Percentiles rank a stretch among this genome's conserved stretches.
Evolutionary conservation across 2,888 invertebrate species (phyloP).

Genomic region (Aphelenchoides bicaudatus): DNA sequence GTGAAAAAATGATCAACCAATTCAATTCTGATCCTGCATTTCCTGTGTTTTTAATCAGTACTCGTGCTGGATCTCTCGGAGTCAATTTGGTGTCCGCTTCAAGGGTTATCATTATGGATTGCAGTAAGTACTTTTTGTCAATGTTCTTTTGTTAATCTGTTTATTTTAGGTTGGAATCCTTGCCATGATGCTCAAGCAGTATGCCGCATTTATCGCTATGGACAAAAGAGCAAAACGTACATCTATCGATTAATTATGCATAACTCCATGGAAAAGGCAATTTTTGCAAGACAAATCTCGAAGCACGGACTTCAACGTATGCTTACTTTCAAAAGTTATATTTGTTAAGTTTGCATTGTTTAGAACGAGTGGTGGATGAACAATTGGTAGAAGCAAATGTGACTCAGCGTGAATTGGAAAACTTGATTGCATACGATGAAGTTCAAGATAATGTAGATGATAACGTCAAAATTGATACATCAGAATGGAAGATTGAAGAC

Average conservation of each 20-base stretch:
- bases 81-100: slow-evolving; percentile 88
- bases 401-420: slow-evolving; percentile 67
- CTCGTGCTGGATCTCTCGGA: slow-evolving; percentile 68
- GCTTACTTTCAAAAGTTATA: slow-evolving; percentile 17
- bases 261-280: slow-evolving; percentile 92
- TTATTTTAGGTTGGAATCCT: slow-evolving; percentile 99
- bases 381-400: slow-evolving; percentile 84
- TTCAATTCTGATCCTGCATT: slow-evolving; percentile 84
- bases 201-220: slow-evolving; percentile 67
- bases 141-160: too few relatives aligned
- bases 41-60: slow-evolving; percentile 88
- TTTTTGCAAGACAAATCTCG: slow-evolving; percentile 94
- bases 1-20: slow-evolving; percentile 91
- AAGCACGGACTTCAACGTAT: slow-evolving; percentile 86
- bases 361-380: slow-evolving; percentile 92
- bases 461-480: slow-evolving; percentile 28
- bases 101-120: slow-evolving; percentile 92
- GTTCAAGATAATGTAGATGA: slow-evolving; percentile 40
- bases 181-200: slow-evolving; percentile 81
- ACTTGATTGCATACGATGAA: slow-evolving; percentile 65
- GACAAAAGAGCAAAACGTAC: slow-evolving; percentile 87
- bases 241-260: slow-evolving; percentile 88
- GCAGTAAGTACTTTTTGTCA: too few relatives aligned
- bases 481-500: slow-evolving; percentile 43
- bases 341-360: slow-evolving; percentile 23